Evolutionary conservation across 2,888 invertebrate species (phyloP).

Genomic region (Sarcophaga caerulescens): DNA sequence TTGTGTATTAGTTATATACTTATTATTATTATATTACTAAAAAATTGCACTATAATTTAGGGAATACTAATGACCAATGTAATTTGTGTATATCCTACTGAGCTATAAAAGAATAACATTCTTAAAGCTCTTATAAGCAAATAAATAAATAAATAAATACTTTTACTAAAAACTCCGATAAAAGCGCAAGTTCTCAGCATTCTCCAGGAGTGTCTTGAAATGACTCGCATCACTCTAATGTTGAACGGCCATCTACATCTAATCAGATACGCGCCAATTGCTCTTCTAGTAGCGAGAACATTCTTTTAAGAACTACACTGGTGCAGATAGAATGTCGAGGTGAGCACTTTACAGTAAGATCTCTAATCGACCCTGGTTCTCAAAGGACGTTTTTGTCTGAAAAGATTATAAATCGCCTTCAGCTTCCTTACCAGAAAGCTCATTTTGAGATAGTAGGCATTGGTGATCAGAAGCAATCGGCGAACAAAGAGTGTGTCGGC

Average conservation of each 20-base stretch:
- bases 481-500: not conserved
- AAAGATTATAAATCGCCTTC: not conserved
- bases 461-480: conserved; percentile 12
- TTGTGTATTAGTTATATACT: no score
- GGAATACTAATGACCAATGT: no score
- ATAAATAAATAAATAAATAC: no score
- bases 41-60: no score
- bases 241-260: not conserved
- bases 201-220: no score
- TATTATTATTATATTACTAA: no score
- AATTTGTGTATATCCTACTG: no score
- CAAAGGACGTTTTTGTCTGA: not conserved
- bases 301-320: no score
- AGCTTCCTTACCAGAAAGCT: not conserved
- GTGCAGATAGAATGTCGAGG: not conserved
- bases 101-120: no score
- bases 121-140: no score
- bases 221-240: not conserved
- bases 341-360: not conserved
- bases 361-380: not conserved
- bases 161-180: no score
- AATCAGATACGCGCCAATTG: not conserved
- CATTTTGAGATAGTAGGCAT: not conserved
- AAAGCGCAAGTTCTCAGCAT: not conserved
- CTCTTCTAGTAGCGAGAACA: no score